Base-by-base conservation (phyloP, 2,797 vertebrate species). In the Pogoniulus pusillus region DNA sequence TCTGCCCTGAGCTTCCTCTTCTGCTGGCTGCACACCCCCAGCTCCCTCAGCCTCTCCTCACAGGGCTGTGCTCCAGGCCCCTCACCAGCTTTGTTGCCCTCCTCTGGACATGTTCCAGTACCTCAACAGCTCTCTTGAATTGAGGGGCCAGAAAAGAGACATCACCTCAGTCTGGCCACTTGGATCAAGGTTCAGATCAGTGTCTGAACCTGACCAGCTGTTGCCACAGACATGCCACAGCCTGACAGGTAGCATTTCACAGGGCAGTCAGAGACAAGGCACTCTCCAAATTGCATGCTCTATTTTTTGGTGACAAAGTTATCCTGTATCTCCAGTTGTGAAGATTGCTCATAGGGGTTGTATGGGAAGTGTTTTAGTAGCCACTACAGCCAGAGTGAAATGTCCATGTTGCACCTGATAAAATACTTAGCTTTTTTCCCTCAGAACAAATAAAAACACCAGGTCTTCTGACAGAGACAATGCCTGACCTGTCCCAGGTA, bases 101-200 rank as follows among this genome's bases (percentile, higher is more conserved):
- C 12, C 37, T 12, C 37, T 37, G 37, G 37, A 37, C 9, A 81
- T 69, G 37, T 37, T 37, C n/a, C n/a, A n/a, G n/a, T n/a, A n/a
- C n/a, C n/a, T n/a, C n/a, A n/a, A n/a, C n/a, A n/a, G n/a, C n/a
- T n/a, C n/a, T n/a, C n/a, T n/a, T n/a, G n/a, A n/a, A n/a, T n/a
- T n/a, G n/a, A n/a, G n/a, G n/a, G n/a, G n/a, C n/a, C n/a, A n/a
- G n/a, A n/a, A n/a, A n/a, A n/a, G 66, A 65, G 74, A 60, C 47
- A 35, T 81, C 80, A 83, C 71, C 64, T 94, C 90, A 90, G 68
- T 53, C 12, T 49, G 55, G 57, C 39, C 0, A 0, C 71, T 78
- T 0, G 0, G 60, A 70, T 63, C 4, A 0, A 77, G 55, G 81
- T 47, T 64, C 0, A 0, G 53, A 43, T 60, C 0, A 0, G 53